Conservation (phyloP, 2,888 invertebrate species). For the Pilophorus perplexus region DNA sequence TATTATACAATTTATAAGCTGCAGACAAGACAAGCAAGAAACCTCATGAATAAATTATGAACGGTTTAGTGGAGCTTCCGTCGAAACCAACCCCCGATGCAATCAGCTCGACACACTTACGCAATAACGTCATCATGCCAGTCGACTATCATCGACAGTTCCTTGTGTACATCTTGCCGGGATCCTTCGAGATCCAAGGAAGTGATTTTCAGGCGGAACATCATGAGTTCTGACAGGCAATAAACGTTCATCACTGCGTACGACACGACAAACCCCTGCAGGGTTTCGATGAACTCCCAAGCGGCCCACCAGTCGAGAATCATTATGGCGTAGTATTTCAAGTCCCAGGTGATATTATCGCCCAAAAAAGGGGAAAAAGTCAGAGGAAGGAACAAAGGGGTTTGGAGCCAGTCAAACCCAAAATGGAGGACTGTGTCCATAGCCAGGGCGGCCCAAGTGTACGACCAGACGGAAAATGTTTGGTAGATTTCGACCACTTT, state of each 20-base stretch:
- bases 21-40: no score
- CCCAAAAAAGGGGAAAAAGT: background rate
- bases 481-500: background rate
- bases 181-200: background rate
- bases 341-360: background rate
- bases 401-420: background rate
- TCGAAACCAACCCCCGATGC: no score
- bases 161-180: background rate
- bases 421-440: background rate
- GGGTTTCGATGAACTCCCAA: background rate
- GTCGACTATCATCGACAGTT: background rate
- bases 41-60: no score
- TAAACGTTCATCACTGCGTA: background rate
- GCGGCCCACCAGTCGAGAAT: background rate
- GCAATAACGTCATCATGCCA: background rate
- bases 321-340: background rate
- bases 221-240: background rate
- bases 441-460: background rate
- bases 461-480: background rate
- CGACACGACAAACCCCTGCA: background rate
- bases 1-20: background rate
- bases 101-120: background rate
- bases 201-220: background rate
- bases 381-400: background rate
- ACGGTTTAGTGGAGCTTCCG: no score